Evolutionary conservation across 2,888 invertebrate species (phyloP).

Genomic region (Apamea epomidion): DNA sequence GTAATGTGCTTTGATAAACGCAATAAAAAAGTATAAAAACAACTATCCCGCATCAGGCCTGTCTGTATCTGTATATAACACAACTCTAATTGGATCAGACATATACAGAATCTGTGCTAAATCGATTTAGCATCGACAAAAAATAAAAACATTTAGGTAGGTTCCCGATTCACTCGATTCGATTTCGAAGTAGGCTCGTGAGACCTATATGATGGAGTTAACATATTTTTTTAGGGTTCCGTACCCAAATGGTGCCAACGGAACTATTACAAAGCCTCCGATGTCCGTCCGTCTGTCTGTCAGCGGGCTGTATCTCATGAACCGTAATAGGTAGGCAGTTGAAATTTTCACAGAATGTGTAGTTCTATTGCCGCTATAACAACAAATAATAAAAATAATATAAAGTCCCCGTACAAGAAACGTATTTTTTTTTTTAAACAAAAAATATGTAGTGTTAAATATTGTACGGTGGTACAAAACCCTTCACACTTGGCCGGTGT

Average conservation of each 20-base stretch:
- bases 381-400: too few relatives aligned
- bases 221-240: neutral
- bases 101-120: constrained; percentile 39
- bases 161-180: constrained; percentile 15
- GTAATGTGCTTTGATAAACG: constrained; percentile 49
- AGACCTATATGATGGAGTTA: constrained; percentile 8
- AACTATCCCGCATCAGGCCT: constrained; percentile 32
- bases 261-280: neutral
- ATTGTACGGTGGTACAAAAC: neutral
- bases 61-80: constrained; percentile 45
- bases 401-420: too few relatives aligned
- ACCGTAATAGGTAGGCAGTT: too few relatives aligned
- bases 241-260: neutral
- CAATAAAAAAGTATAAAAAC: constrained; percentile 41
- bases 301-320: too few relatives aligned
- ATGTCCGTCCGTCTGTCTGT: too few relatives aligned
- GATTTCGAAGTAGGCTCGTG: constrained; percentile 11
- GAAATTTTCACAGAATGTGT: too few relatives aligned
- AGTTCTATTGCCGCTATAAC: too few relatives aligned
- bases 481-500: neutral
- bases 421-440: too few relatives aligned
- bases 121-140: constrained; percentile 46
- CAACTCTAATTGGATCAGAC: constrained; percentile 52
- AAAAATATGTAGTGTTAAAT: neutral
- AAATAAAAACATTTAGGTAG: constrained; percentile 22